Conservation (phyloP, 2,113 vertebrate genomes). For the Pimephales promelas region DNA sequence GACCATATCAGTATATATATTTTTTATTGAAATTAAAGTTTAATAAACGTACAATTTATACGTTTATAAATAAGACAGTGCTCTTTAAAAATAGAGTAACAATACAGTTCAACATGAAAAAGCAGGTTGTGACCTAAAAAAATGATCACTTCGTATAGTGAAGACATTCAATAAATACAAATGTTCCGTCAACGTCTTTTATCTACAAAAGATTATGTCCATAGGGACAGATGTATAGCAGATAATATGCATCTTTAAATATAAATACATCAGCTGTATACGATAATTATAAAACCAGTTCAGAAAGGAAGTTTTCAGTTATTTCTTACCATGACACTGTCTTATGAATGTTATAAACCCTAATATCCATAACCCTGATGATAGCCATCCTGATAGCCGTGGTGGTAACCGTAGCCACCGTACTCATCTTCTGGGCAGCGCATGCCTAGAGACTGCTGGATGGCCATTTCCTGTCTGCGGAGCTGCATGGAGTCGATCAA, state of each 20-base stretch:
- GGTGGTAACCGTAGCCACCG: slow-evolving; percentile 93
- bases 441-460: slow-evolving; percentile 97
- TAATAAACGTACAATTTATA: slow-evolving; percentile 59
- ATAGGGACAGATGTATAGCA: slow-evolving; percentile 31
- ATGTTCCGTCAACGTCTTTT: slow-evolving; percentile 64
- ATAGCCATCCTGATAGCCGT: slow-evolving; percentile 92
- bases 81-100: slow-evolving; percentile 63
- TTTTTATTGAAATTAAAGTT: slow-evolving; percentile 68
- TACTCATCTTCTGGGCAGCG: slow-evolving; percentile 97
- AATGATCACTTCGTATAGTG: slow-evolving; percentile 51
- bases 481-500: slow-evolving; percentile 99
- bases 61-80: slow-evolving; percentile 74
- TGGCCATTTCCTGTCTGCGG: slow-evolving; percentile 97
- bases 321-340: slow-evolving; percentile 42
- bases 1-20: not conserved
- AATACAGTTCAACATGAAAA: slow-evolving; percentile 50
- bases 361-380: slow-evolving; percentile 87
- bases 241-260: slow-evolving; percentile 27
- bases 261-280: slow-evolving; percentile 25
- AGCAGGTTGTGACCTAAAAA: slow-evolving; percentile 52
- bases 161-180: slow-evolving; percentile 80
- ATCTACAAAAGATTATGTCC: slow-evolving; percentile 67
- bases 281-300: slow-evolving; percentile 20
- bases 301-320: slow-evolving; percentile 13
- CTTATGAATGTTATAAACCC: slow-evolving; percentile 40